Evolutionary conservation across 2,888 invertebrate genomes (phyloP).

Genomic region (Alcis repandata): DNA sequence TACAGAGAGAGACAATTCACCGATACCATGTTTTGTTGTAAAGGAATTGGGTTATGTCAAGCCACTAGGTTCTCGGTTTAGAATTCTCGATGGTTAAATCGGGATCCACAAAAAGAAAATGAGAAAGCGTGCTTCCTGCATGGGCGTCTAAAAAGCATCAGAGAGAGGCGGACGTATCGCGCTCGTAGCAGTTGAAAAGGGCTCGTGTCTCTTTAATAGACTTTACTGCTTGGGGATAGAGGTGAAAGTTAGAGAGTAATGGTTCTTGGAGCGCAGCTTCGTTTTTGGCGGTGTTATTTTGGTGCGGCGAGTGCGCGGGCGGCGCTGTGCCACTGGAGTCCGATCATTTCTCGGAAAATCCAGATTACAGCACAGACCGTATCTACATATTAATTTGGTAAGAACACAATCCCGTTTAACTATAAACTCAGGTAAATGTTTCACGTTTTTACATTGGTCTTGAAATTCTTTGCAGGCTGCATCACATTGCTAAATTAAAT

Average conservation of each 20-base stretch:
- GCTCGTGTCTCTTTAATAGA: constrained; percentile 16
- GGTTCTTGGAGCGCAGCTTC: constrained; percentile 34
- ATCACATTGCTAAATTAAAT: constrained; percentile 19
- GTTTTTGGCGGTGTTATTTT: constrained; percentile 62
- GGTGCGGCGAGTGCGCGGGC: constrained; percentile 61
- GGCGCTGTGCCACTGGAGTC: constrained; percentile 59
- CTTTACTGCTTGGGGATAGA: constrained; percentile 32
- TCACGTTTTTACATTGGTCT: constrained; percentile 20
- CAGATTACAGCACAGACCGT: constrained; percentile 59
- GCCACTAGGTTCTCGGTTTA: constrained; percentile 44
- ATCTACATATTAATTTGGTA: constrained; percentile 56
- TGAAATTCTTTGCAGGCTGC: constrained; percentile 18
- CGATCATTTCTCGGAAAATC: constrained; percentile 65
- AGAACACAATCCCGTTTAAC: constrained; percentile 47
- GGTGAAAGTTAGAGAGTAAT: constrained; percentile 20
- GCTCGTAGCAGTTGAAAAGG: constrained; percentile 6
- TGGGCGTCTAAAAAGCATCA: constrained; percentile 48
- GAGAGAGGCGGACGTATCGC: constrained; percentile 21
- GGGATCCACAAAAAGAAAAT: constrained; percentile 57
- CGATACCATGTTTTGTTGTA: constrained; percentile 47
- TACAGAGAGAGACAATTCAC: constrained; percentile 38
- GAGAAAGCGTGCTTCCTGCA: constrained; percentile 65
- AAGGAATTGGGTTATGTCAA: constrained; percentile 51
- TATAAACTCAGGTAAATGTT: constrained; percentile 38
- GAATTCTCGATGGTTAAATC: constrained; percentile 45